Evolutionary conservation across 2,113 vertebrate species (phyloP), one percentile per base, ranked within the genome.

Genomic region (Larimichthys polyactis): DNA sequence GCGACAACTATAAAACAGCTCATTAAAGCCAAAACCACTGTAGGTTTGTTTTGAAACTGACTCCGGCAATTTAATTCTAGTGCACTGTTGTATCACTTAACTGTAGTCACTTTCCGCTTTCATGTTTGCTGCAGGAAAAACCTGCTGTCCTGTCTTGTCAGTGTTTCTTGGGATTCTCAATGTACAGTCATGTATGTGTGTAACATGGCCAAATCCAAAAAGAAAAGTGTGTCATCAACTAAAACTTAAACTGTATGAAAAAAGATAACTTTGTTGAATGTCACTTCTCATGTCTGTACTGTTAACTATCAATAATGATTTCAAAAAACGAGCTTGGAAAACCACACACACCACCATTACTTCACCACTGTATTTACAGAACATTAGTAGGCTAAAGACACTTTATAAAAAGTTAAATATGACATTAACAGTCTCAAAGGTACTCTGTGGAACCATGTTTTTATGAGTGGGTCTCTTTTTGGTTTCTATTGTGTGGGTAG

Each of bases 41-140:
- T 76, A 73, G 70, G 67, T 24, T 74, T 88, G 83, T 88, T 90
- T 77, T 84, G 82, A 80, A 82, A 76, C 48, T 2, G 24, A 74
- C 24, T 69, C 67, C 5, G 4, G 40, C 44, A 48, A 51, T 40
- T 63, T 27, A 0, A 14, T 27, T 71, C 32, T 19, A 40, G 17
- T 8, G 3, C 8, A 11, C 43, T 59, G 55, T 58, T 79, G 57
- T 63, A 73, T 86, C 32, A 48, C 57, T 82, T 68, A 72, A 80
- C 71, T 79, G 54, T 36, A 44, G 65, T 55, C 22, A 80, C 20
- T n/a, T 51, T 11, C 22, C 27, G 11, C 27, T 75, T 75, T 80
- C 57, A 74, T 64, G 66, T 75, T 57, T 63, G 10, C 59, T 48
- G 24, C 67, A 80, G 59, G 85, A 85, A 80, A 74, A 64, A 71